These are phyloP conservation scores for Zonitis immaculata DNA, from an alignment of 2,888 invertebrate genomes.

Conservation along the genomic window DNA sequence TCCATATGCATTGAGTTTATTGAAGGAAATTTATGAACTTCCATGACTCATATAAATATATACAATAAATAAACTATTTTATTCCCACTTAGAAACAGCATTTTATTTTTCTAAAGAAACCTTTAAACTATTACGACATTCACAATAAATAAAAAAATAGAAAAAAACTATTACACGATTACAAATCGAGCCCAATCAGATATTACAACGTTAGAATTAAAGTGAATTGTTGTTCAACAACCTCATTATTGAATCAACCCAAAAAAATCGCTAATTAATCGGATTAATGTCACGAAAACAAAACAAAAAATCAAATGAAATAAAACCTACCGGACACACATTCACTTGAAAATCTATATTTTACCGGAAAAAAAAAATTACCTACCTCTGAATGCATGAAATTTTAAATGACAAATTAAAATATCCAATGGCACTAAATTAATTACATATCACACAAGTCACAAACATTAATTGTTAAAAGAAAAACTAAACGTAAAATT, in stretches of 20 bases:
- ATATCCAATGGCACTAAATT: constrained; percentile 21
- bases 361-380: constrained; percentile 1
- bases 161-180: background rate
- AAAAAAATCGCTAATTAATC: background rate
- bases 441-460: constrained; percentile 24
- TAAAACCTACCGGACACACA: background rate
- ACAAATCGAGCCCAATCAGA: background rate
- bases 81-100: constrained; percentile 2
- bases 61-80: background rate
- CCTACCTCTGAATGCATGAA: background rate
- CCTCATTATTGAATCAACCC: background rate
- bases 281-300: background rate
- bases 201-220: background rate
- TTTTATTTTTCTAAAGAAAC: background rate
- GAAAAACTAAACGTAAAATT: constrained; percentile 12
- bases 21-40: too few relatives aligned
- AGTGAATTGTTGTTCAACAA: background rate
- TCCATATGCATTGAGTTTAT: too few relatives aligned
- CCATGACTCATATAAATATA: background rate
- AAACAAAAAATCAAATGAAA: background rate
- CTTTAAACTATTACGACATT: constrained; percentile 12
- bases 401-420: background rate
- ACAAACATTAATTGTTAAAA: constrained; percentile 14
- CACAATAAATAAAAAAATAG: too few relatives aligned
- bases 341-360: background rate